Conservation (phyloP, 2,797 vertebrate genomes). For the Phalloptychus januarius region DNA sequence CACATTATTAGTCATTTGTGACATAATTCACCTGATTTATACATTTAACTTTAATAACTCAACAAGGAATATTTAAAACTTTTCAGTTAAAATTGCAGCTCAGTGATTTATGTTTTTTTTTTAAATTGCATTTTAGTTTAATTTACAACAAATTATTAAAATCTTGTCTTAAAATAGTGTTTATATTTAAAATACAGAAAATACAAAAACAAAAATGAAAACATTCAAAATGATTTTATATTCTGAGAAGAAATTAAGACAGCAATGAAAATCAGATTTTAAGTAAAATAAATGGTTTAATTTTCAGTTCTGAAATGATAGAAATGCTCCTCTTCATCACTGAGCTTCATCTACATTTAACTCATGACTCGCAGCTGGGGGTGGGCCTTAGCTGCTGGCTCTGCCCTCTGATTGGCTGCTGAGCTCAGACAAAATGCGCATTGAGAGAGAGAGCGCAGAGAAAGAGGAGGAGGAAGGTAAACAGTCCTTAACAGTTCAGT, state of each 20-base stretch:
- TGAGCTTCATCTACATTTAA: constrained; percentile 43
- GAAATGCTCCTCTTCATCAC: neutral
- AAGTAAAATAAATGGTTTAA: neutral
- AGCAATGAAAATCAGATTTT: neutral
- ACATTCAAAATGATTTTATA: neutral
- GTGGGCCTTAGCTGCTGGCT: constrained; percentile 37
- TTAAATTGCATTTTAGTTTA: neutral
- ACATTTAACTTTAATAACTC: too few species aligned
- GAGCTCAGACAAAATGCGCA: constrained; percentile 73
- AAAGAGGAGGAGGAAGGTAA: constrained; percentile 9
- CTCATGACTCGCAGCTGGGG: constrained; percentile 69
- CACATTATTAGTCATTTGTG: too few species aligned
- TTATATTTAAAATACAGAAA: neutral
- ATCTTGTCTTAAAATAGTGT: neutral
- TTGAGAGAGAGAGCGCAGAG: constrained; percentile 63
- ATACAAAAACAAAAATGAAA: neutral
- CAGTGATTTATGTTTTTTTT: too few species aligned
- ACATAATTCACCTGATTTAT: too few species aligned
- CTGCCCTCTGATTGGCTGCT: constrained; percentile 66
- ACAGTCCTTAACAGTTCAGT: constrained; percentile 44
- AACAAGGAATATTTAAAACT: too few species aligned
- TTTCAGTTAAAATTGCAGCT: neutral
- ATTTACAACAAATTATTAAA: neutral
- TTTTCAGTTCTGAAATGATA: neutral
- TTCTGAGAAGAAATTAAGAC: neutral